Evolutionary conservation across 2,888 invertebrate species (phyloP).

Genomic region (Orchesella flavescens): DNA sequence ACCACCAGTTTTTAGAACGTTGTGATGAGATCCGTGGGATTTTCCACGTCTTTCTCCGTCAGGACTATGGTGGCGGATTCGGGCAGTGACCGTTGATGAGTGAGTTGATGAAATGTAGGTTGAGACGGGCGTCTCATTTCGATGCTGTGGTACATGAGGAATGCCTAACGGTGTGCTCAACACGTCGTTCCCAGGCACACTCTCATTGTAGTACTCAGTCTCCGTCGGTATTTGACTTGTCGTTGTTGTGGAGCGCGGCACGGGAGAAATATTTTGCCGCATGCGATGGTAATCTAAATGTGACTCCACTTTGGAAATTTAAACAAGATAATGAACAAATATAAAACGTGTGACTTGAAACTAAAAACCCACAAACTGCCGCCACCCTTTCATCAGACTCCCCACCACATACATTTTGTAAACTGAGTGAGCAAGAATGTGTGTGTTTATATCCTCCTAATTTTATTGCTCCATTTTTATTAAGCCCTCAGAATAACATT

Average conservation of each 20-base stretch:
- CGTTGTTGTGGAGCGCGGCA: constrained; percentile 66
- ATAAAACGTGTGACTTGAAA: neutral
- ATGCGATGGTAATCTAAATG: constrained; percentile 70
- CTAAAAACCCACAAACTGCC: neutral
- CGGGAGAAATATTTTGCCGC: constrained; percentile 53
- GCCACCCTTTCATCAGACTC: neutral
- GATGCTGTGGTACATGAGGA: constrained; percentile 27
- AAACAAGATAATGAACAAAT: constrained; percentile 20
- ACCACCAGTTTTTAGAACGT: too few relatives aligned
- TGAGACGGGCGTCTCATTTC: constrained; percentile 56
- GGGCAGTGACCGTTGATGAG: constrained; percentile 42
- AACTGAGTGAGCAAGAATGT: neutral
- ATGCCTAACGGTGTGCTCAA: constrained; percentile 68
- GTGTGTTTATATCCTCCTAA: too few relatives aligned
- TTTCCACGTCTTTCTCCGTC: constrained; percentile 40
- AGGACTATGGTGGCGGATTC: constrained; percentile 47
- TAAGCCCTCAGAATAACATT: too few relatives aligned
- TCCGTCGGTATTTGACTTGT: constrained; percentile 62
- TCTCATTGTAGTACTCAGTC: constrained; percentile 61
- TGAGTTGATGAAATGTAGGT: constrained; percentile 54
- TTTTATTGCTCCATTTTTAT: too few relatives aligned
- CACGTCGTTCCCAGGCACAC: constrained; percentile 66
- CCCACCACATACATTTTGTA: neutral
- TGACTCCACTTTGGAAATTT: constrained; percentile 68
- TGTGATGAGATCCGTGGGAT: neutral